A percentile compares a stretch with the other conserved stretches of the same genome.
phyloP scores from a whole-genome alignment of 2,797 vertebrate genomes.

The Amazonetta brasiliensis region DNA sequence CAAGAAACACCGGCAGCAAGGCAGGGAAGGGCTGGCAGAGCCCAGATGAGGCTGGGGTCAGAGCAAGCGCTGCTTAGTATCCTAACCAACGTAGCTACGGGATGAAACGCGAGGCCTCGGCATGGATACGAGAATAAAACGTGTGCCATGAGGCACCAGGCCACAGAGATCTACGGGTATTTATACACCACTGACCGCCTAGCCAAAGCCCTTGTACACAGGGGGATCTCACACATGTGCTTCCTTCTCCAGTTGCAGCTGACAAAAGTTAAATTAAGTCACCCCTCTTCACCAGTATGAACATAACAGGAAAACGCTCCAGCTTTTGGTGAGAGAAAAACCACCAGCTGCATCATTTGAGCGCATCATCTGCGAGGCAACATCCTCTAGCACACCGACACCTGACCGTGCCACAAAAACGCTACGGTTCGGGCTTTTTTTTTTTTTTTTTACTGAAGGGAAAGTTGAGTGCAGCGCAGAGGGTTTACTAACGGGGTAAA shows the following conservation, averaged over 20 bases:
- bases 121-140: background rate
- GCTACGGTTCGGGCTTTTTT: too few species aligned
- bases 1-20: background rate
- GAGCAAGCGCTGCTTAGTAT: rapidly evolving
- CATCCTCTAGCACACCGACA: too few species aligned
- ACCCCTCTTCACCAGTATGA: rapidly evolving
- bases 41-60: background rate
- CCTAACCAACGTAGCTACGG: background rate
- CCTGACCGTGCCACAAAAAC: too few species aligned
- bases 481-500: too few species aligned
- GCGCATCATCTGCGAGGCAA: background rate
- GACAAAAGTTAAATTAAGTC: background rate
- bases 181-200: background rate
- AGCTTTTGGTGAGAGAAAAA: background rate
- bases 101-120: background rate
- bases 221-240: background rate
- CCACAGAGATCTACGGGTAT: background rate
- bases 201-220: background rate
- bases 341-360: background rate
- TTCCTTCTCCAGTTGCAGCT: background rate
- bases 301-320: background rate
- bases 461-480: too few species aligned
- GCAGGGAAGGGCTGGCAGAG: background rate
- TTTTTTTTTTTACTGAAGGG: too few species aligned
- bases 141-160: background rate